phyloP scores from a whole-genome alignment of 1,140 invertebrate species.

The Zelostemma sp. region DNA sequence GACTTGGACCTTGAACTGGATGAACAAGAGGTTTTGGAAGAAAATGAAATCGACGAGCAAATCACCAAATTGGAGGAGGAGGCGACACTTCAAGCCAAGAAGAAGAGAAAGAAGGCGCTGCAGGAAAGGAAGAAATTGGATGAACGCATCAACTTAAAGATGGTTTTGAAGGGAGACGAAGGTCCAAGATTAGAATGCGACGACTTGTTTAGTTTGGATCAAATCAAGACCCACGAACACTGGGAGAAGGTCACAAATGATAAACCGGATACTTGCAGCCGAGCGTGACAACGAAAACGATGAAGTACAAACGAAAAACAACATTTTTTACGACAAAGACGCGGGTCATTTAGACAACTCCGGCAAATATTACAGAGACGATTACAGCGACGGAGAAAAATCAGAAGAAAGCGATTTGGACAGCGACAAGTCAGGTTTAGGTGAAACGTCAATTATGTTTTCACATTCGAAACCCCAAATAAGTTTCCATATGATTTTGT shows the following conservation, averaged over 20 bases:
- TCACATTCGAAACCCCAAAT: background rate
- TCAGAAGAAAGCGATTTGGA: constrained; percentile 72
- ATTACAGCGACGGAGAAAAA: constrained; percentile 78
- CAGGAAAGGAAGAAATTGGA: constrained; percentile 90
- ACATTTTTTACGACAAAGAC: constrained; percentile 81
- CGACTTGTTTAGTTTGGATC: constrained; percentile 81
- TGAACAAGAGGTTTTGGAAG: constrained; percentile 64
- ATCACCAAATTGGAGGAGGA: constrained; percentile 77
- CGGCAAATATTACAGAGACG: constrained; percentile 80
- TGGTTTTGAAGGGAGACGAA: constrained; percentile 93
- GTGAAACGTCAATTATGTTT: constrained; percentile 53
- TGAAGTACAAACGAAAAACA: constrained; percentile 71
- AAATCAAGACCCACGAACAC: constrained; percentile 73
- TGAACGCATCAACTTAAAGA: constrained; percentile 93
- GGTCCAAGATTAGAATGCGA: constrained; percentile 83
- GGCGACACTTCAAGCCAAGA: constrained; percentile 79
- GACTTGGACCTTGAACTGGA: constrained; percentile 59
- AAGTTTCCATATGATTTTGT: no score
- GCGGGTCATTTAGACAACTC: constrained; percentile 78
- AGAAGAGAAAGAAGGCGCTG: constrained; percentile 88
- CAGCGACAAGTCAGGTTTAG: constrained; percentile 75
- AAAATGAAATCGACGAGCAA: constrained; percentile 77
- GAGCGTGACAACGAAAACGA: constrained; percentile 73
- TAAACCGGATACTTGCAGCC: constrained; percentile 77
- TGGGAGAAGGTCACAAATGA: constrained; percentile 77